Percentiles rank a stretch among this genome's conserved stretches.
These are phyloP conservation scores for Pachydiplax longipennis DNA, from an alignment of 2,888 invertebrate species.

Conservation along the genomic window DNA sequence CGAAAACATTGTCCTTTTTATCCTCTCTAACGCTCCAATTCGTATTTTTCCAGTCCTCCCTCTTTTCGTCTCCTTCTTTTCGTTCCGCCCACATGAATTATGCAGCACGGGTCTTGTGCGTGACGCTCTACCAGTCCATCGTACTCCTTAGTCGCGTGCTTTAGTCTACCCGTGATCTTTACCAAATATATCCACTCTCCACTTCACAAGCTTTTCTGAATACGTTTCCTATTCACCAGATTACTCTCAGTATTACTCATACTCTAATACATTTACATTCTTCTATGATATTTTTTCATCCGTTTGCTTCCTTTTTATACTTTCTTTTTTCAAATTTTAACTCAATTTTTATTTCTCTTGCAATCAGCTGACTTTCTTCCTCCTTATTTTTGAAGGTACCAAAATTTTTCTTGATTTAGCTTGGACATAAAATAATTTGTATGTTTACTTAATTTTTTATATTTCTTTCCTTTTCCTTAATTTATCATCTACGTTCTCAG, in stretches of 20 bases:
- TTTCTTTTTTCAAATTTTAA: background rate
- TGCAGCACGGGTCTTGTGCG: slow-evolving; percentile 35
- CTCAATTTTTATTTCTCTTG: background rate
- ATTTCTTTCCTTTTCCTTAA: no score
- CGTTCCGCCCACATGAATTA: slow-evolving; percentile 27
- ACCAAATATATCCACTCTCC: slow-evolving; percentile 13
- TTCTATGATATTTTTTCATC: background rate
- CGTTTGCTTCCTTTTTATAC: background rate
- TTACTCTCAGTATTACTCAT: background rate
- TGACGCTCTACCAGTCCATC: background rate
- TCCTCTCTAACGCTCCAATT: no score
- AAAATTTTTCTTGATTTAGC: no score
- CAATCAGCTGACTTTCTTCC: background rate
- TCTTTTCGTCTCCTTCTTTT: background rate
- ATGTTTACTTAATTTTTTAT: no score
- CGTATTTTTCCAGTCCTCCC: background rate
- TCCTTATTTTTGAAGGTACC: background rate
- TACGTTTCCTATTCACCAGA: slow-evolving; percentile 13
- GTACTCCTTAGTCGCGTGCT: slow-evolving; percentile 11
- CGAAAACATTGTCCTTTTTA: no score
- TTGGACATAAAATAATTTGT: no score
- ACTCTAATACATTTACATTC: background rate
- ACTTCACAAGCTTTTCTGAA: background rate
- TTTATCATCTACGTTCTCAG: no score
- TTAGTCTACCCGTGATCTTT: background rate